Evolutionary conservation across 2,888 invertebrate genomes (phyloP), one percentile per base, ranked within the genome.

Genomic region (Drosophila seclusa): DNA sequence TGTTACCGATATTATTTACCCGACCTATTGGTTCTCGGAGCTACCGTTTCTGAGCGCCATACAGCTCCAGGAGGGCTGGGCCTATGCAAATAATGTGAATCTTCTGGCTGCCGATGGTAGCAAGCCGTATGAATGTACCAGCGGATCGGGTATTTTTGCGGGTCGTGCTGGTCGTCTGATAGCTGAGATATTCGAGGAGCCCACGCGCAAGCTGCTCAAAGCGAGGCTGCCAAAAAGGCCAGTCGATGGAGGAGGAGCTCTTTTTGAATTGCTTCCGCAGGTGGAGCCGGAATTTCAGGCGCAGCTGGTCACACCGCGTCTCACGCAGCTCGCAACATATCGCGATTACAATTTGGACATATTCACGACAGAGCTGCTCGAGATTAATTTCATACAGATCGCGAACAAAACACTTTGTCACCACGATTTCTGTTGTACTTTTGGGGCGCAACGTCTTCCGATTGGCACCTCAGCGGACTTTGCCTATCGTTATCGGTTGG

Each of bases 11-110:
- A 82, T 93, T 31, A 71, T 84, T 93, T 95, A 40, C 91, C 94
- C 96, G 0, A 95, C 96, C 0, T 96, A 96, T 91, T 98, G 98
- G 98, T 96, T 96, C 84, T 96, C 97, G 2, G 96, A 97, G 90
- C 91, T 97, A 71, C 98, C 98, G 0, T 97, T 92, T 57, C 63
- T 93, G 40, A 82, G 88, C 2, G 94, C 95, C 4, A 80, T 94
- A 1, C 95, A 95, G 89, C 90, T 94, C 5, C 95, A 96, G 85
- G 94, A 95, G 54, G 94, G 94, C 53, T 96, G 95, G 94, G 94
- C 96, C 0, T 93, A 94, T 65, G 94, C 93, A 8, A 93, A 94
- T 71, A 92, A 95, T 58, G 94, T 95, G 0, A 95, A 95, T 80
- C 91, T 96, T 0, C 89, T 96, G 11, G 94, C 95, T 0, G 93